Evolutionary conservation across 2,888 invertebrate genomes (phyloP), one percentile per base, ranked within the genome.

Genomic region (Bugula neritina): DNA sequence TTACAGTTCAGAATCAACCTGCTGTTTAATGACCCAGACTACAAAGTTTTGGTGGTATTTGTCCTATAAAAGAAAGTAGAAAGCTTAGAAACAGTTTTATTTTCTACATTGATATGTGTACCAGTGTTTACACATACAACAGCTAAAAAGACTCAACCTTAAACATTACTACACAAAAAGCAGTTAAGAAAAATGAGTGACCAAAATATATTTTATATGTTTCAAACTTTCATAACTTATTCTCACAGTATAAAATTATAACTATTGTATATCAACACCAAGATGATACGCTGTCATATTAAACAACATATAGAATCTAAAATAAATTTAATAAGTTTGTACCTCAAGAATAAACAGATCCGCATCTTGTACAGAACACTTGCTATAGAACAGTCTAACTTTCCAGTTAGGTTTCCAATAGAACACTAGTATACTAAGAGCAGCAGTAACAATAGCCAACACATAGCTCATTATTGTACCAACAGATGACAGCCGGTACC

Each of bases 351-450:
- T 73, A 23, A 82, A 76, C 1, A 76, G 74, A 69, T 80, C 78
- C 2, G 82, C 82, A 54, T 75, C 74, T 69, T 76, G 76, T 1
- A 82, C 77, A 2, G 79, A 72, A 73, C 80, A 81, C 13, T 73
- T 75, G 34, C 74, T 73, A 72, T 78, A 78, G 73, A 78, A 77
- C 0, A 80, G 72, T 71, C 78, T 77, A 72, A 80, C 78, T 52
- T 78, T 75, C 63, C 79, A 75, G 70, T 80, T 79, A 54, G 81
- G 81, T 73, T 77, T 78, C 82, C 82, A 82, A 74, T 80, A 77
- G 35, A 79, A 71, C 43, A 82, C 54, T 35, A 82, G 76, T 52
- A 80, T 75, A 27, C 81, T 69, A 35, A 80, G 54, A 10, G 82
- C 83, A 58, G 78, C 73, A 1, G 80, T 78, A n/a, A 79, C 35